Evolutionary conservation across 2,113 vertebrate species (phyloP).

Genomic region (Pica pica): DNA sequence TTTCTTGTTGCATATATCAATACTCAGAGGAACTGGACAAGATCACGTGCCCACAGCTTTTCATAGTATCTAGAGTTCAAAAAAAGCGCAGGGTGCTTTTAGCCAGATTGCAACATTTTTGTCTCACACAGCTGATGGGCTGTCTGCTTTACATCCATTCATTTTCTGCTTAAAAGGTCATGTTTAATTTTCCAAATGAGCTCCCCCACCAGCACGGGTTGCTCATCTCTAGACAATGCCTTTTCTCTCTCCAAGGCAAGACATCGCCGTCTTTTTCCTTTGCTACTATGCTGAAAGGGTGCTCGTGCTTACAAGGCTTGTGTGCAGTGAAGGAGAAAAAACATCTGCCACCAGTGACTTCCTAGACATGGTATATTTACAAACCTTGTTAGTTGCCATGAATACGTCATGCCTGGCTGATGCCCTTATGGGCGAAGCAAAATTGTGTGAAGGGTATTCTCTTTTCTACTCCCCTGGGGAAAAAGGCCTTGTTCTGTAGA

Average conservation of each 20-base stretch:
- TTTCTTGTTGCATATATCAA: neutral
- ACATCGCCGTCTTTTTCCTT: neutral
- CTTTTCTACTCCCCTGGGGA: neutral
- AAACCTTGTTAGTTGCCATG: slow-evolving; percentile 66
- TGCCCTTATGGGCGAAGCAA: slow-evolving; percentile 39
- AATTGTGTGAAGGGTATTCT: slow-evolving; percentile 10
- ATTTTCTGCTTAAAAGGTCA: slow-evolving; percentile 33
- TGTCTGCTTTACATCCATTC: neutral
- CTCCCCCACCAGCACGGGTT: neutral
- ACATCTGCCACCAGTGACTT: slow-evolving; percentile 63
- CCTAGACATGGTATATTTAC: slow-evolving; percentile 58
- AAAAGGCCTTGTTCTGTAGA: neutral
- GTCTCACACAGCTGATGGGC: neutral
- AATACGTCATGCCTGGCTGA: slow-evolving; percentile 49
- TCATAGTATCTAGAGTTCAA: neutral
- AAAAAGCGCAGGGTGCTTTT: slow-evolving; percentile 6
- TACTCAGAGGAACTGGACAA: neutral
- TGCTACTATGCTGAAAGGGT: neutral
- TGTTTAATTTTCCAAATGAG: slow-evolving; percentile 48
- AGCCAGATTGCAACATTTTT: slow-evolving; percentile 28
- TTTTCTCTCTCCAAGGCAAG: neutral
- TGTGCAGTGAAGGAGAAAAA: slow-evolving; percentile 65
- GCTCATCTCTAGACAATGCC: neutral
- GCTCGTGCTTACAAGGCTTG: slow-evolving; percentile 26
- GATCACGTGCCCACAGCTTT: neutral